Percentiles rank a stretch among this genome's conserved stretches.
Evolutionary conservation across 1,140 invertebrate species (phyloP).

Genomic region (Sitobion miscanthi): DNA sequence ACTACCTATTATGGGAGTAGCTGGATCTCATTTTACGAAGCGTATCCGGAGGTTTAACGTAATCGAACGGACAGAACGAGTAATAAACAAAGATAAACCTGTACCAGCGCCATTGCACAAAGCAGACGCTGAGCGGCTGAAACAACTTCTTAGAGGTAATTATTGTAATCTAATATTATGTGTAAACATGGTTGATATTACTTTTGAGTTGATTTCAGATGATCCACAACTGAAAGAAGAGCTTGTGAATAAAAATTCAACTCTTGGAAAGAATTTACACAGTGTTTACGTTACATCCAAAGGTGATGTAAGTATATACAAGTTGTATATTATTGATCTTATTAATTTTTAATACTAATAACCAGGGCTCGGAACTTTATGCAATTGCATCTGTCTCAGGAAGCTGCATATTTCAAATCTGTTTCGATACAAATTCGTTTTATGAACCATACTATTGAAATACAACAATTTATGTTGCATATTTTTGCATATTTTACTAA

Average conservation of each 20-base stretch:
- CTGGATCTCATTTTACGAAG: background rate
- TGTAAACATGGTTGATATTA: background rate
- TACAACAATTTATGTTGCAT: no score
- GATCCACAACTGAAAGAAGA: conserved; percentile 34
- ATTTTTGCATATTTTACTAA: no score
- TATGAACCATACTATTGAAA: no score
- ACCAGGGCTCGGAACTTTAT: background rate
- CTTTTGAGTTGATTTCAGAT: background rate
- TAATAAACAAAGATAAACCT: conserved; percentile 41
- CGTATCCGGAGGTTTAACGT: conserved; percentile 23
- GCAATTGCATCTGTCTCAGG: no score
- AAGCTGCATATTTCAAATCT: no score
- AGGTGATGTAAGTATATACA: conserved; percentile 39
- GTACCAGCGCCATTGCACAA: conserved; percentile 28
- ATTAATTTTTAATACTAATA: background rate
- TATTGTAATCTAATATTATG: background rate
- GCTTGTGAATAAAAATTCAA: conserved; percentile 32
- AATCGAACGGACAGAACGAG: conserved; percentile 25
- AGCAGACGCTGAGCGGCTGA: conserved; percentile 22
- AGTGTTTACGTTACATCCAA: conserved; percentile 36
- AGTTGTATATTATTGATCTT: background rate
- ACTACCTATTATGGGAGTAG: conserved; percentile 43
- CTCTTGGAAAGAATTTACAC: conserved; percentile 21
- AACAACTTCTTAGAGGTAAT: background rate
- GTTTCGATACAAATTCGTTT: no score